Conservation (phyloP, 2,888 invertebrate genomes). For the Caenorhabditis plicata region DNA sequence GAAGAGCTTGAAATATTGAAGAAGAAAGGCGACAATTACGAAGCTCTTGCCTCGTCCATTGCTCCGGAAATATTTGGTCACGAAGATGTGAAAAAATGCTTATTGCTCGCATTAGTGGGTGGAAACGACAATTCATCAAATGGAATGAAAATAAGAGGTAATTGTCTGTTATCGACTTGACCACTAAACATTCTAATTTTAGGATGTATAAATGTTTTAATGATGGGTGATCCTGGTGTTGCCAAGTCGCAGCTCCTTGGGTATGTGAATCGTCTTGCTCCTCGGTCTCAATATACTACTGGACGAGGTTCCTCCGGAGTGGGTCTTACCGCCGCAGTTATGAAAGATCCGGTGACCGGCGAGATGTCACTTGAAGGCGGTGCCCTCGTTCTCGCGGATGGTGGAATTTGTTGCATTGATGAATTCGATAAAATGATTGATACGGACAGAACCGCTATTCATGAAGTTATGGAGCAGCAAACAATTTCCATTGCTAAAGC, state of each 20-base stretch:
- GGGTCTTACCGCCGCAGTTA: slow-evolving; percentile 95
- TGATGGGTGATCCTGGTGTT: slow-evolving; percentile 99
- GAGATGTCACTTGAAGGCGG: slow-evolving; percentile 97
- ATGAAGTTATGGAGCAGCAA: slow-evolving; percentile 94
- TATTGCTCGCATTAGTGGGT: slow-evolving; percentile 83
- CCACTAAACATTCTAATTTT: too few relatives aligned
- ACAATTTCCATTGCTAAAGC: slow-evolving; percentile 99
- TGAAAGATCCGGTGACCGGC: slow-evolving; percentile 94
- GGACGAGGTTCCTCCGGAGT: slow-evolving; percentile 71
- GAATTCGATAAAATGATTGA: slow-evolving; percentile 99
- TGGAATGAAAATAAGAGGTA: slow-evolving; percentile 96
- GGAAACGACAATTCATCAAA: slow-evolving; percentile 82
- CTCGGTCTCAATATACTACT: slow-evolving; percentile 74
- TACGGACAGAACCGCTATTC: slow-evolving; percentile 87
- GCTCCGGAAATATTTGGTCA: slow-evolving; percentile 99
- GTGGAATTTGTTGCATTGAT: slow-evolving; percentile 85
- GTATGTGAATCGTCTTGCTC: slow-evolving; percentile 89
- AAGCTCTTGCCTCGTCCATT: slow-evolving; percentile 84
- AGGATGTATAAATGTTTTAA: slow-evolving; percentile 86
- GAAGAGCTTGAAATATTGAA: slow-evolving; percentile 26
- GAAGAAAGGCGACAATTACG: slow-evolving; percentile 78
- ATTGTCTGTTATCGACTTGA: too few relatives aligned
- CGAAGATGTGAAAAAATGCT: slow-evolving; percentile 93
- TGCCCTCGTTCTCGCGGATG: slow-evolving; percentile 72
- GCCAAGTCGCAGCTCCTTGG: slow-evolving; percentile 95